These are phyloP conservation scores for Onychorhynchus coronatus DNA, from an alignment of 2,113 vertebrate genomes.

Conservation along the genomic window DNA sequence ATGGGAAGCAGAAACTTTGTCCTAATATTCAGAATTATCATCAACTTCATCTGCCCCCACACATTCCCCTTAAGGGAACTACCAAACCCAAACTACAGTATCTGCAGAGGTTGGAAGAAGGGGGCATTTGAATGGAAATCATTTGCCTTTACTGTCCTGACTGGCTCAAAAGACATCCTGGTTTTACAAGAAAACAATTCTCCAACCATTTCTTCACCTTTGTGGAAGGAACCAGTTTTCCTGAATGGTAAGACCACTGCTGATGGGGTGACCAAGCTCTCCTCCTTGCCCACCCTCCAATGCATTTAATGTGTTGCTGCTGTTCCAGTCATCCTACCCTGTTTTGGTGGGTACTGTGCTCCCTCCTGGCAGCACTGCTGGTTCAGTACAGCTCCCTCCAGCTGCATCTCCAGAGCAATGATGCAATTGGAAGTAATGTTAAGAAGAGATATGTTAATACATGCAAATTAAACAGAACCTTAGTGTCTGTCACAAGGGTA, in stretches of 20 bases:
- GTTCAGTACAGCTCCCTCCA: not conserved
- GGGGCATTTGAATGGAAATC: not conserved
- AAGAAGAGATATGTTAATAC: not conserved
- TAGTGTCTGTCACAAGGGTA: not conserved
- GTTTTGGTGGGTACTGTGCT: not conserved
- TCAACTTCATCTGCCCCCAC: fast-evolving
- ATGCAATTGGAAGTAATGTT: not conserved
- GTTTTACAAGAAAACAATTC: not conserved
- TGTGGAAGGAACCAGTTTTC: not conserved
- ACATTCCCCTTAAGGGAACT: not conserved
- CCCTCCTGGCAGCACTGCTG: not conserved
- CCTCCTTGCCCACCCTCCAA: not conserved
- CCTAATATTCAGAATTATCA: not conserved
- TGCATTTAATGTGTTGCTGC: not conserved
- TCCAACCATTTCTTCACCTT: not conserved
- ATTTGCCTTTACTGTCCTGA: not conserved
- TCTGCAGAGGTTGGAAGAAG: not conserved
- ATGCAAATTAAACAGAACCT: not conserved
- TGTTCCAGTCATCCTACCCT: not conserved
- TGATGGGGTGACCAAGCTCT: not conserved
- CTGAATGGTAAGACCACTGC: not conserved
- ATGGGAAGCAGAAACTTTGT: not conserved
- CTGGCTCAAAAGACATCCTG: not conserved
- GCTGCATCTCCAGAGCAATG: not conserved
- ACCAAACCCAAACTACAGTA: not conserved